phyloP scores from a whole-genome alignment of 2,113 vertebrate genomes.

The Gallinago jamesoni region DNA sequence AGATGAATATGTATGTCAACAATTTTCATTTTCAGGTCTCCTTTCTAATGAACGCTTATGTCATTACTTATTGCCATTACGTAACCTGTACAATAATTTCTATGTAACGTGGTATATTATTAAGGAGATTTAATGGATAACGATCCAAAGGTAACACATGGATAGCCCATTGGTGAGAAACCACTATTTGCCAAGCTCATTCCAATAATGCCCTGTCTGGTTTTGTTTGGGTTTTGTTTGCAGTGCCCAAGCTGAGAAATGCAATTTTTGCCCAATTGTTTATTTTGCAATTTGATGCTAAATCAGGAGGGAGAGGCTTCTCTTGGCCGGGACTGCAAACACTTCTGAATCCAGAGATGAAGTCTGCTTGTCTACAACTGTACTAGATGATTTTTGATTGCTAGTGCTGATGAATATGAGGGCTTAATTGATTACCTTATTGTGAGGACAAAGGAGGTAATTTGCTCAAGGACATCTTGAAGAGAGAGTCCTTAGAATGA shows the following conservation, averaged over 20 bases:
- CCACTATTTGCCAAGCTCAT: neutral
- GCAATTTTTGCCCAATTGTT: neutral
- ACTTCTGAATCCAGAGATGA: neutral
- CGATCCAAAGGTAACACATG: neutral
- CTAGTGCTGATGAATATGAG: neutral
- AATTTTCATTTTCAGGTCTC: neutral
- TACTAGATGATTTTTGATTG: neutral
- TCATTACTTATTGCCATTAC: neutral
- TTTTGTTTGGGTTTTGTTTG: neutral
- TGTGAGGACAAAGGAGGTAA: neutral
- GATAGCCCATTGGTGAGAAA: neutral
- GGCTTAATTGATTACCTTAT: neutral
- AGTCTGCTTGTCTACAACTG: neutral
- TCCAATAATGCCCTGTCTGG: neutral
- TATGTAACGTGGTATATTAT: neutral
- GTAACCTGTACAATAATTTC: neutral
- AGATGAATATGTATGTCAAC: neutral
- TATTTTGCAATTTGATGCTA: neutral
- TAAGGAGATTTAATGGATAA: neutral
- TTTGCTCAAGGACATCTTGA: neutral
- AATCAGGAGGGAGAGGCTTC: neutral
- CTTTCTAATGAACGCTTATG: neutral
- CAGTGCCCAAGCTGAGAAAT: neutral
- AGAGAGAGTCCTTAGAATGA: neutral
- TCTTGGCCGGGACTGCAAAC: neutral